Conservation (phyloP, 2,888 invertebrate genomes). For the Aquatica leii region DNA sequence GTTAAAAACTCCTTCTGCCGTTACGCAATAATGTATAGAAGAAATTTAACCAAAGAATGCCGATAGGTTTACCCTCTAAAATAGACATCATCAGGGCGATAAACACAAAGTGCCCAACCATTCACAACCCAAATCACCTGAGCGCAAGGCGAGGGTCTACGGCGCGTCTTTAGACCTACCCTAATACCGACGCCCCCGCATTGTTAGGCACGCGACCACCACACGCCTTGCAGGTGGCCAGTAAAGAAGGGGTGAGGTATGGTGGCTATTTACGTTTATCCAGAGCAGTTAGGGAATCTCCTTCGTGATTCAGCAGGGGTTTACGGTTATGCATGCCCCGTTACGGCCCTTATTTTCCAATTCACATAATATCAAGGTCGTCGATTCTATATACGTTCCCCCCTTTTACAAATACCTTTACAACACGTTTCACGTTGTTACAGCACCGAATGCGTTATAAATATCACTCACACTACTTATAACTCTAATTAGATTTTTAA, state of each 20-base stretch:
- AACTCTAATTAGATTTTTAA: no score
- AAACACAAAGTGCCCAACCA: conserved; percentile 38
- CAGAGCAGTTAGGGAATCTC: conserved; percentile 35
- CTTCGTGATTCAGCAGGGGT: conserved; percentile 38
- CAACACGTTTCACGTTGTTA: conserved; percentile 9
- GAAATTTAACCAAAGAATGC: conserved; percentile 26
- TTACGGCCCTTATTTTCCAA: conserved; percentile 27
- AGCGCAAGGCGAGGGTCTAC: conserved; percentile 36
- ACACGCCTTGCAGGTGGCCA: conserved; percentile 46
- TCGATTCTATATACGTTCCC: conserved; percentile 10
- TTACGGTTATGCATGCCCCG: conserved; percentile 27
- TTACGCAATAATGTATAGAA: conserved; percentile 23
- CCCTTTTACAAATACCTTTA: conserved; percentile 11
- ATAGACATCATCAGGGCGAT: conserved; percentile 34
- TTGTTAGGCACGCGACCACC: conserved; percentile 49
- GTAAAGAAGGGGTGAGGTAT: conserved; percentile 43
- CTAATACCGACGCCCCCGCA: conserved; percentile 43
- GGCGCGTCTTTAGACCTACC: conserved; percentile 43
- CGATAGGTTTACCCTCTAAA: conserved; percentile 24
- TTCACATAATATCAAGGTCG: conserved; percentile 30
- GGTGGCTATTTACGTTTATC: conserved; percentile 42
- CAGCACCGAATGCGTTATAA: not conserved
- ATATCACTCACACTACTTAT: no score
- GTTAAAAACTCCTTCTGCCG: conserved; percentile 11
- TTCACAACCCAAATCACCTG: conserved; percentile 40